Evolutionary conservation across 2,113 vertebrate species (phyloP).

Genomic region (Ailurus styani): DNA sequence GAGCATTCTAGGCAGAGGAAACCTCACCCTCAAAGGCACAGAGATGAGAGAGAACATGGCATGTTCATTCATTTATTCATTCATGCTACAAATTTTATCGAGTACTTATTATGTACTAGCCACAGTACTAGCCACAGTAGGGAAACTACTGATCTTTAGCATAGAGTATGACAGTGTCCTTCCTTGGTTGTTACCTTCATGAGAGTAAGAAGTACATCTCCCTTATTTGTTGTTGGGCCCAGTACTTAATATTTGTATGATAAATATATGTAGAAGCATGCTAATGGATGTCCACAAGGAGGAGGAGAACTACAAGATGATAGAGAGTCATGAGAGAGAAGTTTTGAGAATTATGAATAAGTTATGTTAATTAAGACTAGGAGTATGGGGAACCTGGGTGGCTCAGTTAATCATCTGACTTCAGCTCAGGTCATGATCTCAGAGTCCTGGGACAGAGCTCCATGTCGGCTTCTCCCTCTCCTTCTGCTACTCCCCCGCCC

Average conservation of each 20-base stretch:
- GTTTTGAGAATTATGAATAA: neutral
- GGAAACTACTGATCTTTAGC: neutral
- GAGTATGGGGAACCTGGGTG: neutral
- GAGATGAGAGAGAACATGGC: neutral
- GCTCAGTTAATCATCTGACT: neutral
- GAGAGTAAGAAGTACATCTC: neutral
- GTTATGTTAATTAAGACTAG: neutral
- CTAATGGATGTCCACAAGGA: neutral
- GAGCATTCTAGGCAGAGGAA: neutral
- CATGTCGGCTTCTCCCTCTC: neutral
- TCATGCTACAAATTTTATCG: neutral
- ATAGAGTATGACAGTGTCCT: neutral
- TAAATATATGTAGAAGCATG: neutral
- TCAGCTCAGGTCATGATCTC: neutral
- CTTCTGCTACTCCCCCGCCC: neutral
- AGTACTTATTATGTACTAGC: neutral
- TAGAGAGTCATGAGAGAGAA: neutral
- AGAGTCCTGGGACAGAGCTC: neutral
- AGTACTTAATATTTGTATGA: neutral
- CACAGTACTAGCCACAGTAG: neutral
- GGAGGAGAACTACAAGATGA: neutral
- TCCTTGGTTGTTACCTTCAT: neutral
- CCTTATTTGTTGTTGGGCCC: neutral
- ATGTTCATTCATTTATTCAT: neutral
- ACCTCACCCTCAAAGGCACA: neutral